These are phyloP conservation scores for Dryas iulia DNA, from an alignment of 1,140 invertebrate genomes.

Conservation along the genomic window DNA sequence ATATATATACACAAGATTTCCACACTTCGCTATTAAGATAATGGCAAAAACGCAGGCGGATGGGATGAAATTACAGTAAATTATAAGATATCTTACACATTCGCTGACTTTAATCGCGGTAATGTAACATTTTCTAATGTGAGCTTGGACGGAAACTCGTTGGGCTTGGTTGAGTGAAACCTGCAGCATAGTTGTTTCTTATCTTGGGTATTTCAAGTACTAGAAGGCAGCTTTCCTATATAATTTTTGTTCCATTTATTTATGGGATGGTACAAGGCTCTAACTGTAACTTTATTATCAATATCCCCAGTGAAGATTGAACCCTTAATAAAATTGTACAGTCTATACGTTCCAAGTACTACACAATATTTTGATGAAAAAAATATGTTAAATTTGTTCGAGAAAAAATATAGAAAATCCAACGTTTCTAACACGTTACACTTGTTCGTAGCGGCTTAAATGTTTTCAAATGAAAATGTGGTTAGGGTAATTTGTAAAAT, in stretches of 20 bases:
- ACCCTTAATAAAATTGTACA: too few species aligned
- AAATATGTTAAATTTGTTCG: too few species aligned
- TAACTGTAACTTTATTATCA: too few species aligned
- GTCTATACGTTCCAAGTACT: too few species aligned
- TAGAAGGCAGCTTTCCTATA: neutral
- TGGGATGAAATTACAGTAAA: neutral
- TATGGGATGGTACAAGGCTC: neutral
- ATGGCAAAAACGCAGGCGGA: neutral
- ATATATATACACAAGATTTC: neutral
- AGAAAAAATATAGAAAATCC: too few species aligned
- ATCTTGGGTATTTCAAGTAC: neutral
- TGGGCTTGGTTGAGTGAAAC: slow-evolving; percentile 13
- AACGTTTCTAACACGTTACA: too few species aligned
- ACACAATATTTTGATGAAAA: too few species aligned
- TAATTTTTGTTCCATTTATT: neutral
- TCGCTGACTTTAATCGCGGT: neutral
- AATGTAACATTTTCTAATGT: neutral
- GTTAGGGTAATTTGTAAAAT: too few species aligned
- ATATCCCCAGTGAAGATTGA: too few species aligned
- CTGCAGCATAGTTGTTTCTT: neutral
- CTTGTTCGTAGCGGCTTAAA: too few species aligned
- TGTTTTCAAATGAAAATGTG: too few species aligned
- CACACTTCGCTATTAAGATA: neutral
- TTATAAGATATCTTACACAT: neutral
- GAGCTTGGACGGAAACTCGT: slow-evolving; percentile 2